phyloP scores from a whole-genome alignment of 2,797 vertebrate species.

The Rhinichthys osculus region DNA sequence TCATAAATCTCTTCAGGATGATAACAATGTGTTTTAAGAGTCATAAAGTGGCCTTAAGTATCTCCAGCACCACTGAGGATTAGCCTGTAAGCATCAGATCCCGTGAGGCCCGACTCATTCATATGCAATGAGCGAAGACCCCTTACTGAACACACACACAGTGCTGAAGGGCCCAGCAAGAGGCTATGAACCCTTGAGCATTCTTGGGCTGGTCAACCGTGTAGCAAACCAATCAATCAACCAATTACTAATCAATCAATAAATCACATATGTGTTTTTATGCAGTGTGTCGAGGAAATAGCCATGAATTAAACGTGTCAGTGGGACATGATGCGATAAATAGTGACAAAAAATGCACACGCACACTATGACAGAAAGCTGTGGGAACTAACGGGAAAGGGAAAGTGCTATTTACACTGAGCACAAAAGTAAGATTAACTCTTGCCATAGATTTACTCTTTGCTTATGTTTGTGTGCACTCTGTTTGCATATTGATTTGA shows the following conservation, averaged over 20 bases:
- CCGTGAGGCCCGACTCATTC: constrained; percentile 66
- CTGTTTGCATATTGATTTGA: constrained; percentile 62
- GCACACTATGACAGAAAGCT: constrained; percentile 16
- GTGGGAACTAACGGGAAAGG: constrained; percentile 53
- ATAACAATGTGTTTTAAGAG: constrained; percentile 77
- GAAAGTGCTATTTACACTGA: constrained; percentile 53
- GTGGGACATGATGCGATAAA: constrained; percentile 33
- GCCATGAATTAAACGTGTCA: constrained; percentile 42
- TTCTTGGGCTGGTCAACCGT: constrained; percentile 56
- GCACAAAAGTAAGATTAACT: constrained; percentile 63
- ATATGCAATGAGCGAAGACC: constrained; percentile 66
- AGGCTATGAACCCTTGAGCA: constrained; percentile 52
- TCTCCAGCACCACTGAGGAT: constrained; percentile 73
- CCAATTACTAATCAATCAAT: constrained; percentile 67
- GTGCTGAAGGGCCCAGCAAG: constrained; percentile 49
- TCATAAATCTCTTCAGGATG: constrained; percentile 77
- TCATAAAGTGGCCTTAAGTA: constrained; percentile 75
- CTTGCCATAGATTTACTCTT: constrained; percentile 43
- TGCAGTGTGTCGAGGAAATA: constrained; percentile 36
- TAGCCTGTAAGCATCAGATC: constrained; percentile 73
- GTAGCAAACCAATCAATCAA: constrained; percentile 55
- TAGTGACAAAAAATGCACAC: constrained; percentile 14
- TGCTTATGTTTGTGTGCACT: constrained; percentile 39
- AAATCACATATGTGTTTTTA: constrained; percentile 56
- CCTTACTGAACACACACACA: constrained; percentile 65